Percentiles rank a stretch among this genome's conserved stretches.
phyloP scores from a whole-genome alignment of 1,140 invertebrate species.

The Solen grandis region DNA sequence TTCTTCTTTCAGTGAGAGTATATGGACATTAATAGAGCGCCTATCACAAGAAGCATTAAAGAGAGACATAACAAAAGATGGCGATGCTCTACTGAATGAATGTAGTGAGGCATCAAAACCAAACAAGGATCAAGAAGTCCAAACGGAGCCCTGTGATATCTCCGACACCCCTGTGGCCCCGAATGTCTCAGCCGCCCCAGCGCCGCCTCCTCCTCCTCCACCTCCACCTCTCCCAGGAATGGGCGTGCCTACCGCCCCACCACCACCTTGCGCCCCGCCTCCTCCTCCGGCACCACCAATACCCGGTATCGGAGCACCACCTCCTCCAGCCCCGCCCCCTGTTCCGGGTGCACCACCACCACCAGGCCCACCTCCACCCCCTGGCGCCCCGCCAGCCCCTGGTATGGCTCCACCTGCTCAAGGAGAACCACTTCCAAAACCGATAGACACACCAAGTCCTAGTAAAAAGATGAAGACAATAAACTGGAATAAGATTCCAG shows the following conservation, averaged over 20 bases:
- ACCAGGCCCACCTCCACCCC: constrained; percentile 30
- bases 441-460: constrained; percentile 75
- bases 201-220: constrained; percentile 69
- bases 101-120: constrained; percentile 27
- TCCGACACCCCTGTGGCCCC: constrained; percentile 58
- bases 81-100: constrained; percentile 42
- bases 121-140: constrained; percentile 64
- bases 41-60: constrained; percentile 66
- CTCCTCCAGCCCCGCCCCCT: constrained; percentile 24
- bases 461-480: constrained; percentile 77
- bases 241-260: constrained; percentile 59
- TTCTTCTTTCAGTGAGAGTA: constrained; percentile 66
- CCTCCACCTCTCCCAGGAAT: constrained; percentile 49
- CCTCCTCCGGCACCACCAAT: constrained; percentile 49
- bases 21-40: constrained; percentile 71
- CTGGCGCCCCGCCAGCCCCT: constrained; percentile 25
- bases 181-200: constrained; percentile 50
- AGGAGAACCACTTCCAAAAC: constrained; percentile 41
- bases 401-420: not conserved
- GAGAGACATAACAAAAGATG: constrained; percentile 35
- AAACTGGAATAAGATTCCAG: constrained; percentile 77
- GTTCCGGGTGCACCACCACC: constrained; percentile 47
- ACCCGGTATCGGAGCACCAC: constrained; percentile 24
- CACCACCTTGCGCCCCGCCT: constrained; percentile 45
- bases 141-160: constrained; percentile 63